Conservation (phyloP, 1,140 invertebrate species). For the Rhagoletis pomonella region DNA sequence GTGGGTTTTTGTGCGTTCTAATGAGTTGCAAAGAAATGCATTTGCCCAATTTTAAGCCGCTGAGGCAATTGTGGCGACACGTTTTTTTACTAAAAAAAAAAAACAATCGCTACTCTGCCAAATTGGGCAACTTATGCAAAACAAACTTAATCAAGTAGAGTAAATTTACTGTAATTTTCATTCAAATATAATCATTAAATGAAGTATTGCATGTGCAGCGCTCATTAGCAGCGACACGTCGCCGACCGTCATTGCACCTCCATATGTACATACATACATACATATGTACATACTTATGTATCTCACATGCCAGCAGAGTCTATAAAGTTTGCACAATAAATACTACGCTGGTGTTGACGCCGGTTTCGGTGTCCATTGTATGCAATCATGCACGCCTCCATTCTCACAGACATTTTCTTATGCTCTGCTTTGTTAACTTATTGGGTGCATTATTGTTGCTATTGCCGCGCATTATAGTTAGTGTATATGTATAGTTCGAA, state of each 20-base stretch:
- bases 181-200: not conserved
- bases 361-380: constrained; percentile 1
- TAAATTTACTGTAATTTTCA: too few species aligned
- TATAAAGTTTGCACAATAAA: constrained; percentile 33
- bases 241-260: not conserved
- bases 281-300: not conserved
- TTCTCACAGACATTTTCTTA: not conserved
- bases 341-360: not conserved
- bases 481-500: not conserved
- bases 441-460: constrained; percentile 1
- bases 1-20: not conserved
- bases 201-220: not conserved
- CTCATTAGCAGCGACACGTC: not conserved
- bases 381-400: not conserved
- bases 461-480: not conserved
- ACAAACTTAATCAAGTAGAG: too few species aligned
- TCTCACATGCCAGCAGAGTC: not conserved
- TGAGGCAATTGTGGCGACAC: not conserved
- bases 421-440: constrained; percentile 34
- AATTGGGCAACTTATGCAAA: not conserved
- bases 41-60: constrained; percentile 16
- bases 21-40: not conserved
- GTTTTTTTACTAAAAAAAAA: not conserved
- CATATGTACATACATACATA: not conserved
- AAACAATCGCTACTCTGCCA: not conserved